These are phyloP conservation scores for Columbina picui DNA, from an alignment of 2,113 vertebrate species.

Conservation along the genomic window DNA sequence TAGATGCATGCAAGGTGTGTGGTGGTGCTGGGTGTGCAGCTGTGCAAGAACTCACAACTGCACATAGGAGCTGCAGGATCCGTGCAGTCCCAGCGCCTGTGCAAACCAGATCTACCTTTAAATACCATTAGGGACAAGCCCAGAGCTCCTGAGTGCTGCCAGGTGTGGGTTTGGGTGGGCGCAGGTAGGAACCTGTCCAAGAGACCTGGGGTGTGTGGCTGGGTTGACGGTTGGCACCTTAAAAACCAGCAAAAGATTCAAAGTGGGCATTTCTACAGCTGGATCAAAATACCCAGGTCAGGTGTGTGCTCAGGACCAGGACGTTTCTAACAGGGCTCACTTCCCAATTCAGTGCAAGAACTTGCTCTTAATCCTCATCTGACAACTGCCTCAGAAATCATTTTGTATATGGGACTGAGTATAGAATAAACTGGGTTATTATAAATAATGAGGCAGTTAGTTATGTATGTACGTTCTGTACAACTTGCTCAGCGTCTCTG, in stretches of 20 bases:
- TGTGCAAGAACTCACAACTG: too few relatives aligned
- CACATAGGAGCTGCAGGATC: fast-evolving
- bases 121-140: neutral
- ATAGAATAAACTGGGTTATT: neutral
- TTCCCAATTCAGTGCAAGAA: neutral
- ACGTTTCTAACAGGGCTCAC: neutral
- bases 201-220: neutral
- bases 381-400: neutral
- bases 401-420: neutral
- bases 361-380: neutral
- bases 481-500: neutral
- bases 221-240: neutral
- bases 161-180: neutral
- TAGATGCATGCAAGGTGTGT: neutral
- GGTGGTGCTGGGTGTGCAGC: neutral
- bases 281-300: neutral
- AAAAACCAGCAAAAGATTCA: neutral
- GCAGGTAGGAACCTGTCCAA: neutral
- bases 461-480: neutral
- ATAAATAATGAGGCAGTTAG: conserved; percentile 28
- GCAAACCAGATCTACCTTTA: too few relatives aligned
- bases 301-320: neutral
- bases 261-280: neutral
- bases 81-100: too few relatives aligned
- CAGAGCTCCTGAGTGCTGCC: neutral